Conservation (phyloP, 2,797 vertebrate species). For the Potorous gilbertii region DNA sequence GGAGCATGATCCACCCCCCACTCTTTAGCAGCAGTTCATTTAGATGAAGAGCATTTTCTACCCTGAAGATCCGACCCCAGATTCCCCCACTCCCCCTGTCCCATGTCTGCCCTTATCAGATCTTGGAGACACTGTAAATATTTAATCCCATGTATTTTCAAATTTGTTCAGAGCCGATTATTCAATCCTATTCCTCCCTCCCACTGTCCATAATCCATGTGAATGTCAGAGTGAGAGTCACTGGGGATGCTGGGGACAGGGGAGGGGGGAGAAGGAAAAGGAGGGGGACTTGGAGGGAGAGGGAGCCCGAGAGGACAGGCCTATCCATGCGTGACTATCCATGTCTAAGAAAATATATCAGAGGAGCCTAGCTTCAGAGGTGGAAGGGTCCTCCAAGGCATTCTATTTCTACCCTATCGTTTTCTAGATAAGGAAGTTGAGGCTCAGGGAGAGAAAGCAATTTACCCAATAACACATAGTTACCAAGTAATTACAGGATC, state of each 20-base stretch:
- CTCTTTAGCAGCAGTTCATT: background rate
- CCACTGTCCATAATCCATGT: background rate
- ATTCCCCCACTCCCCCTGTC: background rate
- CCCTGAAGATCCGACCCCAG: background rate
- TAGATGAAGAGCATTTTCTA: background rate
- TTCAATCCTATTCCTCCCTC: background rate
- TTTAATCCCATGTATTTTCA: background rate
- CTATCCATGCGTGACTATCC: background rate
- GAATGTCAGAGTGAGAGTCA: background rate
- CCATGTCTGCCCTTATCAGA: background rate
- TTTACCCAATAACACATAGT: background rate
- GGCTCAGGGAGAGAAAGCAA: background rate
- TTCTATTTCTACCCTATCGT: background rate
- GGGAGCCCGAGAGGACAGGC: background rate
- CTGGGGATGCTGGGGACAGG: background rate
- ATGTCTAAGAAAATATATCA: background rate
- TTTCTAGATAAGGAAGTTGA: background rate
- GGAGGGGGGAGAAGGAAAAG: background rate
- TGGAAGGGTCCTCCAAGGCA: background rate
- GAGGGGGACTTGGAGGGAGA: background rate
- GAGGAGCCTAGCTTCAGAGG: background rate
- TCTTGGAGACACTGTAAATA: background rate
- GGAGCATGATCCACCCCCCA: background rate
- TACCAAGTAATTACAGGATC: background rate
- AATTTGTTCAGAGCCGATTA: background rate